Evolutionary conservation across 2,113 vertebrate species (phyloP), one percentile per base, ranked within the genome.

Genomic region (Prietella phreatophila): DNA sequence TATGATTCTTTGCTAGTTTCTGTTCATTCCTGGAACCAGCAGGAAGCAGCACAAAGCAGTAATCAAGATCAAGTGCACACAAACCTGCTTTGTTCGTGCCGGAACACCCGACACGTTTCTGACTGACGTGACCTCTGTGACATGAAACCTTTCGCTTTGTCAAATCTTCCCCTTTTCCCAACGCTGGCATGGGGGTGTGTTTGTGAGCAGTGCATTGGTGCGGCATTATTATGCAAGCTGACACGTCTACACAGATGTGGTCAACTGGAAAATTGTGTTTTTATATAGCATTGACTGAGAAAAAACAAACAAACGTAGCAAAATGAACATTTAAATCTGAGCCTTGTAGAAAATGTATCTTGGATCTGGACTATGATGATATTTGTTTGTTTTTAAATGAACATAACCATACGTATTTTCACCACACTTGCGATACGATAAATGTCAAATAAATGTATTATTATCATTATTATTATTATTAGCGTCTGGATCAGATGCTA

Each of bases 81-180:
- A 47, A 76, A 69, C 30, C 50, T 27, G n/a, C n/a, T n/a, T n/a
- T n/a, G n/a, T n/a, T n/a, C n/a, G n/a, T n/a, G n/a, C 50, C 36
- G 2, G 4, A 17, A 79, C 27, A 55, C 14, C 7, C 1, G 30
- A 36, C 42, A 30, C 47, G 1, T 78, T 50, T 50, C 47, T 80
- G 76, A 55, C 76, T n/a, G 3, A 33, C 7, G 56, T 56, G 27
- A 7, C 33, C 56, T 56, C 56, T 27, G 7, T 39, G 56, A 42
- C 25, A 42, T 25, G 17, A 81, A 81, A 81, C 7, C n/a, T 81
- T 81, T 30, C 58, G 79, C 53, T 80, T 56, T 19, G 76, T 19
- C 79, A 58, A 36, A 56, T 19, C 15, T 81, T 58, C 79, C 79
- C n/a, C 53, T 58, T 36, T 58, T 81, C 79, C n/a, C n/a, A 81